phyloP scores from a whole-genome alignment of 1,140 invertebrate genomes.

The Bombus consobrinus region DNA sequence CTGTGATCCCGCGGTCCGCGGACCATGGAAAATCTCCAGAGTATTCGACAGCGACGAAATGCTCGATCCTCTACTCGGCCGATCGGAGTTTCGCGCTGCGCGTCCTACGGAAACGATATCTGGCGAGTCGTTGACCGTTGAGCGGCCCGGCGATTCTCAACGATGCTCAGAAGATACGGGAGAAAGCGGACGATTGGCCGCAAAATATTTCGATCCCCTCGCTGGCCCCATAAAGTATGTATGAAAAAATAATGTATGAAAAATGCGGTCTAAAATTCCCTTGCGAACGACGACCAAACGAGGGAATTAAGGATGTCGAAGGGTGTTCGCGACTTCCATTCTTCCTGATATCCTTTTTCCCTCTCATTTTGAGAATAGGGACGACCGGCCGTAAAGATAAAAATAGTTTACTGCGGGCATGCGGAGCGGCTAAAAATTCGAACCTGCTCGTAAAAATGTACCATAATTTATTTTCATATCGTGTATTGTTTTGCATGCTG shows the following conservation, averaged over 20 bases:
- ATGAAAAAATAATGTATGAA: constrained; percentile 42
- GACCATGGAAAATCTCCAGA: constrained; percentile 44
- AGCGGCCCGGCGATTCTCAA: no score
- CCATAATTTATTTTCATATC: constrained; percentile 45
- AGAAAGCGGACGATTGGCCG: no score
- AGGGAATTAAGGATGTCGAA: constrained; percentile 54
- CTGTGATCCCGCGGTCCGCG: background rate
- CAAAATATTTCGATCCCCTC: constrained; percentile 4
- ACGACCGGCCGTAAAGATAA: constrained; percentile 61
- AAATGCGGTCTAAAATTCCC: constrained; percentile 38
- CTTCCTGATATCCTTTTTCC: constrained; percentile 35
- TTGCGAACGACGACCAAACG: constrained; percentile 39
- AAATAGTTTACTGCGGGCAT: constrained; percentile 44
- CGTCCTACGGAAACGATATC: no score
- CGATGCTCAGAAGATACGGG: background rate
- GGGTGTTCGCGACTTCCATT: constrained; percentile 45
- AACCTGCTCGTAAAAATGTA: constrained; percentile 36
- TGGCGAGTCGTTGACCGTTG: no score
- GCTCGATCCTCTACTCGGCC: rapidly evolving
- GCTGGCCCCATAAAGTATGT: background rate
- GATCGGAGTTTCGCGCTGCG: no score
- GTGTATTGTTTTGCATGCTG: constrained; percentile 40
- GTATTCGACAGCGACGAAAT: no score
- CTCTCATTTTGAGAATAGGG: constrained; percentile 50
- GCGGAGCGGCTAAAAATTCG: constrained; percentile 39